phyloP scores from a whole-genome alignment of 2,888 invertebrate species.

The Sepioteuthis lessoniana region DNA sequence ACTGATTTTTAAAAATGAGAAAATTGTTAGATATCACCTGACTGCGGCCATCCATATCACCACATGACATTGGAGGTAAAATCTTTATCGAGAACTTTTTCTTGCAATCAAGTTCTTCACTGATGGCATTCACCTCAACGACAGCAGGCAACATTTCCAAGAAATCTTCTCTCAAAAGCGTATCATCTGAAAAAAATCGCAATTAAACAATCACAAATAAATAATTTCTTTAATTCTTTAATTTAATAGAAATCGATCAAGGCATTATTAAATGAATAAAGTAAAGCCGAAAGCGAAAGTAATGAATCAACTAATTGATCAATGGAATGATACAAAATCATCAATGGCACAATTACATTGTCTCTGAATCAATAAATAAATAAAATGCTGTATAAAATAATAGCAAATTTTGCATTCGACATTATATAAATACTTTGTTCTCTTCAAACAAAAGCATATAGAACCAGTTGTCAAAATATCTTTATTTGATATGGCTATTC shows the following conservation, averaged over 20 bases:
- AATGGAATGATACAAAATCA: neutral
- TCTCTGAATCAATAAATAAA: no score
- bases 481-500: no score
- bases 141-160: slow-evolving; percentile 77
- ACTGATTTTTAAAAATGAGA: no score
- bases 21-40: slow-evolving; percentile 69
- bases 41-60: slow-evolving; percentile 75
- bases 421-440: no score
- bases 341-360: neutral
- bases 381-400: no score
- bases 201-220: neutral
- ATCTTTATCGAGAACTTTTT: slow-evolving; percentile 78
- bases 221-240: neutral
- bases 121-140: slow-evolving; percentile 78
- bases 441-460: no score
- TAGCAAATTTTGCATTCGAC: no score
- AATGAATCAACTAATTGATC: no score
- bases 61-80: slow-evolving; percentile 77
- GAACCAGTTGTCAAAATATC: no score
- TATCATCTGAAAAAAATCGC: slow-evolving; percentile 70
- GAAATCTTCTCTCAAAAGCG: slow-evolving; percentile 77
- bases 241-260: neutral
- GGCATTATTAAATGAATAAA: neutral
- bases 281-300: no score
- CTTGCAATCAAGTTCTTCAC: slow-evolving; percentile 77